Base-by-base conservation (phyloP, 2,113 vertebrate genomes). In the Felis chaus region DNA sequence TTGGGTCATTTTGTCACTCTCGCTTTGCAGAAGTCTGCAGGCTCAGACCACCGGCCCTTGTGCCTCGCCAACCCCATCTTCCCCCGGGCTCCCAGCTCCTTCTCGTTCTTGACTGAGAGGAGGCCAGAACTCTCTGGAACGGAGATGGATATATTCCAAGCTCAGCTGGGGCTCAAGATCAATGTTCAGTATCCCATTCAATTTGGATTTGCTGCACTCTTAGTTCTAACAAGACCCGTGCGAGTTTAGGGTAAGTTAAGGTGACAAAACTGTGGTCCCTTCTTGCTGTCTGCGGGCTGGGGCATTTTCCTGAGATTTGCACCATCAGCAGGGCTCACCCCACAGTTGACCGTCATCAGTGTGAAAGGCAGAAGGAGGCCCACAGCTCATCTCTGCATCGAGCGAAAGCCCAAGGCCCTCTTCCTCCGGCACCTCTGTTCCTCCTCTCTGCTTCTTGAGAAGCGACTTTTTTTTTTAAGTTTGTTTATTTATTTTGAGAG, bases 301-400 rank as follows among this genome's bases (percentile, higher is more conserved):
- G 21, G 23, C 33, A 16, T 39, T n/a, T 39, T n/a, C 53, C 94
- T 84, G 18, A 19, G 29, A 57, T 23, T 53, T 57, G 86, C 81
- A 53, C 73, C 16, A 0, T 69, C 41, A 6, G 5, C 29, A 16
- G 45, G 63, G 9, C 57, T n/a, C 33, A 11, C 4, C n/a, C 45
- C 23, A 4, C 48, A 5, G 0, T 23, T 15, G 27, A 3, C 80
- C 19, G 1, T 61, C 33, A 0, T 16, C 45, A 0, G 15, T 3
- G 3, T 23, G 53, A 48, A 14, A 18, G 23, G 5, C 83, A 18
- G 4, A 29, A n/a, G 80, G 53, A 31, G 36, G 23, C 68, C 19
- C 6, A 0, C 4, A 14, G 61, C 79, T 73, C 6, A 0, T 45
- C 41, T 78, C 63, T 39, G n/a, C 39, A 4, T 3, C 14, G 19